Evolutionary conservation across 2,113 vertebrate species (phyloP), one percentile per base, ranked within the genome.

Genomic region (Columba livia): DNA sequence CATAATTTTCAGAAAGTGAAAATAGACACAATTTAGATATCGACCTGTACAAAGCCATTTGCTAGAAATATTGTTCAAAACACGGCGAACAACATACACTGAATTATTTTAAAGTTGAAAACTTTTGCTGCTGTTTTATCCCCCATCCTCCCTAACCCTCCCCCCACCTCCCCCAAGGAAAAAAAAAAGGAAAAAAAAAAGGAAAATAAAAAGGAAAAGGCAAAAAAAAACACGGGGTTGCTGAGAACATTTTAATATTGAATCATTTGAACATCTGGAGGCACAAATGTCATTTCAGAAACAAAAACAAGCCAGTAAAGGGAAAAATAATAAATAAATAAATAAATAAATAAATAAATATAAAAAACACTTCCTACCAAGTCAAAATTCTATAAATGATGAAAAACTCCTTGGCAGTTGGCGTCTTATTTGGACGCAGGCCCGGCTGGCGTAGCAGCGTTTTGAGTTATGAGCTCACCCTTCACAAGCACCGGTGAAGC

Each of bases 391-490:
- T 65, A 34, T 26, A 79, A 51, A 62, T 8, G 11, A 31, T 8
- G 15, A 71, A 53, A 54, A 71, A 10, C 20, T 38, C 15, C 28
- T 24, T 47, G 42, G 42, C 1, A 2, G 21, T 3, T 15, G 20
- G 34, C 3, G 16, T 25, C 1, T 6, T 19, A 40, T 79, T 75
- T 48, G 62, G 58, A 75, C 3, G 1, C 47, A 84, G 11, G 15
- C 11, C 7, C 0, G 3, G 18, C 12, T 3, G 19, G 17, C 11
- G 10, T 9, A 61, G 28, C 7, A 31, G 31, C 1, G 4, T 7
- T 77, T 44, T 12, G 26, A 32, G 58, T 57, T 40, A 50, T 11
- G 54, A 31, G 2, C 31, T 14, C 38, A n/a, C 9, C 44, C 28
- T 42, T 62, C 20, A 17, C 29, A n/a, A 34, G 32, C 34, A 28